Percentiles rank a stretch among this genome's conserved stretches.
phyloP scores from a whole-genome alignment of 1,140 invertebrate genomes.

The Popillia japonica region DNA sequence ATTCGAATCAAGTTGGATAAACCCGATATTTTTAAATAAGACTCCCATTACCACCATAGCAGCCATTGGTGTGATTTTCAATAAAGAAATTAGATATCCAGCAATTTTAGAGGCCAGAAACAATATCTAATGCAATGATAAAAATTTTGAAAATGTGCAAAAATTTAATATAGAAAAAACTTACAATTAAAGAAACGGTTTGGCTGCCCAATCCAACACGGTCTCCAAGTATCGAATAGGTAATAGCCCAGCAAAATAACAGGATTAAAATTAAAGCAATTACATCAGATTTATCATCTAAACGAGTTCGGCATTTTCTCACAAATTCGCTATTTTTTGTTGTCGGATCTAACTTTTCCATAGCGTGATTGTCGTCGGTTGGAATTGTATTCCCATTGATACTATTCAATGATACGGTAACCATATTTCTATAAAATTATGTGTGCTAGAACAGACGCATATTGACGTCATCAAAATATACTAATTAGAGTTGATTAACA shows the following conservation, averaged over 20 bases:
- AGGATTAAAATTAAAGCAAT: constrained; percentile 41
- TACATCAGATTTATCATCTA: constrained; percentile 30
- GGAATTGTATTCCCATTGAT: not conserved
- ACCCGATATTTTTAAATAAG: constrained; percentile 47
- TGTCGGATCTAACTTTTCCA: not conserved
- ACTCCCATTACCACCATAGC: constrained; percentile 49
- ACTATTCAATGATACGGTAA: too few relatives aligned
- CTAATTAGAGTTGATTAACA: too few relatives aligned
- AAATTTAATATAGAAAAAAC: constrained; percentile 12
- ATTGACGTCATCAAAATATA: too few relatives aligned
- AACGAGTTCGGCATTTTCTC: not conserved
- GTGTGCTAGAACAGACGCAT: too few relatives aligned
- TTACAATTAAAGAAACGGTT: constrained; percentile 46
- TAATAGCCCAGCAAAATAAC: constrained; percentile 44
- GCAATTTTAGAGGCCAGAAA: constrained; percentile 49
- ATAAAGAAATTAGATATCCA: constrained; percentile 43
- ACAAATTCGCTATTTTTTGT: not conserved
- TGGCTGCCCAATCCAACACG: constrained; percentile 43
- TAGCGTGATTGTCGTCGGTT: not conserved
- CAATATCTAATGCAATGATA: constrained; percentile 42
- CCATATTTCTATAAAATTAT: too few relatives aligned
- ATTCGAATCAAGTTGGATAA: constrained; percentile 42
- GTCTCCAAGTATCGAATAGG: constrained; percentile 45
- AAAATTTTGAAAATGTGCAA: not conserved
- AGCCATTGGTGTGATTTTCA: constrained; percentile 48